A percentile compares a stretch with the other conserved stretches of the same genome.
Evolutionary conservation across 2,113 vertebrate species (phyloP).

Genomic region (Isurus oxyrinchus): DNA sequence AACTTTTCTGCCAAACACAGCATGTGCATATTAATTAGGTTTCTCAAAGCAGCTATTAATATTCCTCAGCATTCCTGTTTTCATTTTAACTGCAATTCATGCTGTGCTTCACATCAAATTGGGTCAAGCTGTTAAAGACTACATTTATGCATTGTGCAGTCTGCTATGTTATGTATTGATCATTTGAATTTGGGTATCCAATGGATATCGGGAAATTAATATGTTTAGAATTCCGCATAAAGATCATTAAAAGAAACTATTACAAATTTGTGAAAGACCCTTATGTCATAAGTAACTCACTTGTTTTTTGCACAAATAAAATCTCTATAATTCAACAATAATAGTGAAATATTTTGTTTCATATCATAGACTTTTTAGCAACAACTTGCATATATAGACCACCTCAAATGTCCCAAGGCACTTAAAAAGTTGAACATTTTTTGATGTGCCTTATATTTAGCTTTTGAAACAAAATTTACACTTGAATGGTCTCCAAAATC

Average conservation of each 20-base stretch:
- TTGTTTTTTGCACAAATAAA: not conserved
- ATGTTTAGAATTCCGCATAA: not conserved
- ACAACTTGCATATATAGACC: not conserved
- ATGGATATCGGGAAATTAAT: not conserved
- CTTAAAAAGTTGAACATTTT: not conserved
- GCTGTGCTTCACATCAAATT: slow-evolving; percentile 29
- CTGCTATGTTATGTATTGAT: not conserved
- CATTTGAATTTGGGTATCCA: not conserved
- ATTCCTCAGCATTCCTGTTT: not conserved
- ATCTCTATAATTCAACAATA: not conserved
- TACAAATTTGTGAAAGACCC: not conserved
- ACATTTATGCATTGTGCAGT: not conserved
- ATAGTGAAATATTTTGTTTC: not conserved
- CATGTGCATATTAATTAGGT: not conserved
- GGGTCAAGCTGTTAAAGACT: not conserved
- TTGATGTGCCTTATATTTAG: not conserved
- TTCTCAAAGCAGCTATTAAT: slow-evolving; percentile 25
- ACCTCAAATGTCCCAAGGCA: not conserved
- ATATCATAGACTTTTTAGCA: not conserved
- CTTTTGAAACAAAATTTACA: not conserved
- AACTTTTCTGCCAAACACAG: not conserved
- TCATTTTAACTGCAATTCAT: not conserved
- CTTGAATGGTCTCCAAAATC: not conserved
- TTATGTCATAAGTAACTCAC: not conserved
- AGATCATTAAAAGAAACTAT: not conserved